Conservation (phyloP, 2,113 vertebrate species). For the Toxostoma redivivum region DNA sequence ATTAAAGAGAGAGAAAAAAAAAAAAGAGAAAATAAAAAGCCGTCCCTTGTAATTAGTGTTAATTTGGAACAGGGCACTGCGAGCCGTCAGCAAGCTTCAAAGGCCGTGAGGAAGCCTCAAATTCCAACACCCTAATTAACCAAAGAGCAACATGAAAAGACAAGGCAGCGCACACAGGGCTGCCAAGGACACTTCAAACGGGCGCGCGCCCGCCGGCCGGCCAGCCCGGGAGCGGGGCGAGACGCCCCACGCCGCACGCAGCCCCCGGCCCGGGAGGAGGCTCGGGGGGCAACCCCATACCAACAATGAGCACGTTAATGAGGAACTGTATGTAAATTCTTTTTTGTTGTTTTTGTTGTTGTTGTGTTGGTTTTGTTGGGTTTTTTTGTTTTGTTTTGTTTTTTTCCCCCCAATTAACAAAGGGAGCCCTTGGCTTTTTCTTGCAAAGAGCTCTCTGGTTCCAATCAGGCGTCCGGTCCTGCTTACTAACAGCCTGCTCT, state of each 20-base stretch:
- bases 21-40: slow-evolving; percentile 36
- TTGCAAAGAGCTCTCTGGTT: slow-evolving; percentile 56
- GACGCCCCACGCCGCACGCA: not conserved
- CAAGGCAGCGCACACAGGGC: slow-evolving; percentile 80
- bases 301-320: slow-evolving; percentile 52
- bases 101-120: slow-evolving; percentile 72
- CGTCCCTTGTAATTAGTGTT: slow-evolving; percentile 71
- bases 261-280: not conserved
- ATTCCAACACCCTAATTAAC: slow-evolving; percentile 91
- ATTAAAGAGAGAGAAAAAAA: not conserved
- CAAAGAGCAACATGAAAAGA: slow-evolving; percentile 88
- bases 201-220: slow-evolving; percentile 14
- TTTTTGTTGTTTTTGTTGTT: not conserved
- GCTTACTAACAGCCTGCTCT: not conserved
- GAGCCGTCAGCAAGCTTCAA: slow-evolving; percentile 72
- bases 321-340: slow-evolving; percentile 57
- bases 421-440: slow-evolving; percentile 57
- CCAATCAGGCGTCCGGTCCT: slow-evolving; percentile 28
- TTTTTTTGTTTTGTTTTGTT: too few species aligned
- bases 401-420: slow-evolving; percentile 57
- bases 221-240: not conserved
- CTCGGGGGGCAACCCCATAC: not conserved
- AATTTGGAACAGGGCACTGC: slow-evolving; percentile 70
- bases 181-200: slow-evolving; percentile 73
- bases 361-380: not conserved